These are phyloP conservation scores for Aelia acuminata DNA, from an alignment of 2,888 invertebrate species.

Conservation along the genomic window DNA sequence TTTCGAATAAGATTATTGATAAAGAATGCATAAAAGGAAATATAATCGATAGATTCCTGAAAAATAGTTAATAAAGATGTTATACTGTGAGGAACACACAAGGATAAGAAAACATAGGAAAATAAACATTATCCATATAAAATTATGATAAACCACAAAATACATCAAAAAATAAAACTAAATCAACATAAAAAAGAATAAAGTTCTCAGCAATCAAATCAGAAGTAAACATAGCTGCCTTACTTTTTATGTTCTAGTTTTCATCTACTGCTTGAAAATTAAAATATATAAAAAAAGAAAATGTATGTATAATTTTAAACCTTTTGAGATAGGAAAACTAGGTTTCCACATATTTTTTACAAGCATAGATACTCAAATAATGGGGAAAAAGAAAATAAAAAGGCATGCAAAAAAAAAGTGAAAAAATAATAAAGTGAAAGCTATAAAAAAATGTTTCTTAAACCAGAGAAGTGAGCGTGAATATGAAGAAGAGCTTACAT, in stretches of 20 bases:
- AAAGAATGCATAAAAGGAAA: not conserved
- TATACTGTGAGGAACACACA: not conserved
- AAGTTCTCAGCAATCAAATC: not conserved
- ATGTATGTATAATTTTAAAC: not conserved
- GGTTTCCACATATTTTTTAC: not conserved
- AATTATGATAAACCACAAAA: not conserved
- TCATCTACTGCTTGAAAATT: not conserved
- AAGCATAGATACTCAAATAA: not conserved
- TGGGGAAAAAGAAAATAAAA: not conserved
- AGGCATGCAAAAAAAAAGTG: not conserved
- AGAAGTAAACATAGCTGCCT: not conserved
- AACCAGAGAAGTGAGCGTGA: not conserved
- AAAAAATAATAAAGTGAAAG: not conserved
- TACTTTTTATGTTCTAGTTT: not conserved
- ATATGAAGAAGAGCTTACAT: not conserved
- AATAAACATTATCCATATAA: not conserved
- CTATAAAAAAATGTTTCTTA: constrained; percentile 3
- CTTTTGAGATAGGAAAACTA: not conserved
- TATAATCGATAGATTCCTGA: not conserved
- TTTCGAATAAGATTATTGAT: not conserved
- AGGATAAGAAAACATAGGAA: not conserved
- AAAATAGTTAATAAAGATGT: not conserved
- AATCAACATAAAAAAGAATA: not conserved
- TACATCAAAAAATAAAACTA: not conserved
- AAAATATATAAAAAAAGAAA: not conserved